Conservation (phyloP, 1,140 invertebrate species). For the Brachionus calyciflorus region DNA sequence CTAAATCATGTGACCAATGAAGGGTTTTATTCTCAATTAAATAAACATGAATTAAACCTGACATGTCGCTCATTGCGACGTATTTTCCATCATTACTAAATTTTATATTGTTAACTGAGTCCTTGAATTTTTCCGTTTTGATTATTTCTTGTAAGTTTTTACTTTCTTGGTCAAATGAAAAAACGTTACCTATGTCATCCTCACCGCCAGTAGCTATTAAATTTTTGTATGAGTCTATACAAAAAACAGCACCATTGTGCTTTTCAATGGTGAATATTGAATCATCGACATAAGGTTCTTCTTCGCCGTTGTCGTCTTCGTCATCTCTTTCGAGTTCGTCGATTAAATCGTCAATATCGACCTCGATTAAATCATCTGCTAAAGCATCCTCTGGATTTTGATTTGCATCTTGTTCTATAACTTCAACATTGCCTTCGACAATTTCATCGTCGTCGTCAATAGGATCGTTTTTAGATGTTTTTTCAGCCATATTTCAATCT, state of each 20-base stretch:
- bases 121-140: conserved; percentile 44
- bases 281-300: conserved; percentile 6
- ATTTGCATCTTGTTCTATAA: not conserved
- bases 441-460: conserved; percentile 8
- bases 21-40: not conserved
- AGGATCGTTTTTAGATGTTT: not conserved
- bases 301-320: not conserved
- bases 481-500: conserved; percentile 28
- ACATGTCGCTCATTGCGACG: conserved; percentile 21
- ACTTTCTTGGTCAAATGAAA: not conserved
- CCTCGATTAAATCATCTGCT: not conserved
- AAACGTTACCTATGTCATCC: conserved; percentile 24
- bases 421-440: not conserved
- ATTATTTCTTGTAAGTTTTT: conserved; percentile 4
- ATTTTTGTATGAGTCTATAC: conserved; percentile 29
- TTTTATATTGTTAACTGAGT: conserved; percentile 41
- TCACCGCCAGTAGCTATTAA: conserved; percentile 33
- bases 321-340: conserved; percentile 8
- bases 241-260: conserved; percentile 37
- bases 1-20: conserved; percentile 32
- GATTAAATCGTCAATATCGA: conserved; percentile 7
- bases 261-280: conserved; percentile 19
- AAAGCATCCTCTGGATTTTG: not conserved
- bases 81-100: conserved; percentile 43
- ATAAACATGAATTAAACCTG: conserved; percentile 26